These are phyloP conservation scores for Heliconius aoede DNA, from an alignment of 2,888 invertebrate genomes.

Conservation along the genomic window DNA sequence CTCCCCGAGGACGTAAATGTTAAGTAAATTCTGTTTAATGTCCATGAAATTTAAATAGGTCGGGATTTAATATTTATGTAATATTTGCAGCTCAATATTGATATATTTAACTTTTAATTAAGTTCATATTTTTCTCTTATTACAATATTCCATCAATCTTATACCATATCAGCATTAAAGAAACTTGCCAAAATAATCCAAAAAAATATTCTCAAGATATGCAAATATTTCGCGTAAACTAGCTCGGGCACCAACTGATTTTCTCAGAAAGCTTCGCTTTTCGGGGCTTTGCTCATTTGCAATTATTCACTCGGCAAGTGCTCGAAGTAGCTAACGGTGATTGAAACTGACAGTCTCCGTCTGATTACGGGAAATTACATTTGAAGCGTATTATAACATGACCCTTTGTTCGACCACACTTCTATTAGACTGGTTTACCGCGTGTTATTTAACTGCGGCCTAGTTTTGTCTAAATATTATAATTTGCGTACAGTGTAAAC, in stretches of 20 bases:
- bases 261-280: slow-evolving; percentile 38
- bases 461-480: slow-evolving; percentile 18
- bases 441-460: slow-evolving; percentile 6
- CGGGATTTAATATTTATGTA: background rate
- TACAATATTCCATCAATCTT: background rate
- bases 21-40: slow-evolving; percentile 18
- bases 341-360: slow-evolving; percentile 52
- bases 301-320: slow-evolving; percentile 54
- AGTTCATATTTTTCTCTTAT: background rate
- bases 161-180: background rate
- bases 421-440: slow-evolving; percentile 23
- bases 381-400: slow-evolving; percentile 54
- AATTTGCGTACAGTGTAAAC: too few relatives aligned
- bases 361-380: slow-evolving; percentile 61
- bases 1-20: slow-evolving; percentile 15
- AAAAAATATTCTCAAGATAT: slow-evolving; percentile 22
- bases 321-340: slow-evolving; percentile 54
- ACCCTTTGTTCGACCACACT: slow-evolving; percentile 36
- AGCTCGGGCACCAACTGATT: slow-evolving; percentile 40
- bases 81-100: background rate
- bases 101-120: too few relatives aligned
- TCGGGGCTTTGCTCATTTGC: slow-evolving; percentile 56
- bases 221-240: slow-evolving; percentile 40
- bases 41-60: slow-evolving; percentile 9
- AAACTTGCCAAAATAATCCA: slow-evolving; percentile 3